Evolutionary conservation across 2,797 vertebrate genomes (phyloP), one percentile per base, ranked within the genome.

Genomic region (Parotocinclus haroldoi): DNA sequence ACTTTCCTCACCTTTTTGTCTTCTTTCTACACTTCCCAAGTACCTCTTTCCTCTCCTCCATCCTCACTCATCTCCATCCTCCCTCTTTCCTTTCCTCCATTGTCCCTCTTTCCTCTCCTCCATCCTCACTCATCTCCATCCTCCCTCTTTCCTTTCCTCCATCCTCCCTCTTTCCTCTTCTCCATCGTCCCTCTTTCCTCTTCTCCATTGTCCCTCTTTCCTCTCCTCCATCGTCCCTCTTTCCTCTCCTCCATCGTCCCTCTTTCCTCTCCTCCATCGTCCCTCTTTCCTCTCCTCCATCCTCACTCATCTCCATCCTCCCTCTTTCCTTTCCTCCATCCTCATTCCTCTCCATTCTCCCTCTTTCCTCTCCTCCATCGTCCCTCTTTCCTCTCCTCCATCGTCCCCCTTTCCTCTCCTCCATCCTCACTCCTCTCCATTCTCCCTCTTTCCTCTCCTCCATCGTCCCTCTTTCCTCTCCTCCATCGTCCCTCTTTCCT

Each of bases 181-280:
- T 27, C 27, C 27, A 37, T 39, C 36, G 36, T 8, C 27, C 27
- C 42, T 39, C 36, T 42, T 8, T 54, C 37, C 27, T 36, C 56
- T 37, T 14, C 66, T 5, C 54, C 8, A n/a, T 53, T 60, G 58
- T 48, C 53, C 48, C 57, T 19, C 53, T 16, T 36, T 46, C 66
- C 40, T 42, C 40, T 27, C 27, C 5, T 27, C 5, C 27, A 5
- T 27, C 27, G 2, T 27, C 27, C 27, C 27, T 27, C 27, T 27
- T 27, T 2, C 27, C 27, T 27, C 27, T 5, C 27, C 5, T 2
- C 27, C 27, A 27, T 5, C 27, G 5, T 27, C 27, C 2, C 2
- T 2, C 5, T 27, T 27, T 2, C 27, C 27, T 27, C 27, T 27
- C 42, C 45, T 46, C 5, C 12, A 11, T n/a, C n/a, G 9, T n/a